Evolutionary conservation across 2,888 invertebrate genomes (phyloP).

Genomic region (Ditylenchus weischeri): DNA sequence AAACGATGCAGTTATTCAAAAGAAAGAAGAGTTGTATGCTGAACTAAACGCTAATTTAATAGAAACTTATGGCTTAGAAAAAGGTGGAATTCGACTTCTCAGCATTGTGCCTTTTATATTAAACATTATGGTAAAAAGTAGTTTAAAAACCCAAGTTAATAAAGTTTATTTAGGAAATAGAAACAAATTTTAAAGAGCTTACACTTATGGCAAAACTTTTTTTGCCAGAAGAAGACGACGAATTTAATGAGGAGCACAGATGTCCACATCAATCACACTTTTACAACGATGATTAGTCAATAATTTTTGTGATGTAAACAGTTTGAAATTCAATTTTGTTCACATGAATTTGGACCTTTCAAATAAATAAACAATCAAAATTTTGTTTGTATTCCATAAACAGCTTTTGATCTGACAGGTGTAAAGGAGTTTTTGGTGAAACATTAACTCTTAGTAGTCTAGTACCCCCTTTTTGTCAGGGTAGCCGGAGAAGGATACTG

Average conservation of each 20-base stretch:
- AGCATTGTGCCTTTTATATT: not conserved
- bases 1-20: conserved; percentile 6
- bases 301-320: no score
- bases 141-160: not conserved
- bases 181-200: not conserved
- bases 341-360: no score
- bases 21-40: conserved; percentile 6
- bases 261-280: no score
- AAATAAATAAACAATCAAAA: no score
- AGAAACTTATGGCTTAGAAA: conserved; percentile 2
- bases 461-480: no score
- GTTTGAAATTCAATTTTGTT: no score
- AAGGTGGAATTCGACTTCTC: not conserved
- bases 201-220: not conserved
- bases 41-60: conserved; percentile 3
- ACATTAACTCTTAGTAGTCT: no score
- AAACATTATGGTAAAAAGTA: not conserved
- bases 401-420: no score
- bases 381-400: no score
- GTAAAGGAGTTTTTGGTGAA: no score
- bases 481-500: no score
- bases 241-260: not conserved
- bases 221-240: not conserved
- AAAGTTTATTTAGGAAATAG: not conserved
- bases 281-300: no score